Evolutionary conservation across 2,797 vertebrate genomes (phyloP).

Genomic region (Discoglossus pictus): DNA sequence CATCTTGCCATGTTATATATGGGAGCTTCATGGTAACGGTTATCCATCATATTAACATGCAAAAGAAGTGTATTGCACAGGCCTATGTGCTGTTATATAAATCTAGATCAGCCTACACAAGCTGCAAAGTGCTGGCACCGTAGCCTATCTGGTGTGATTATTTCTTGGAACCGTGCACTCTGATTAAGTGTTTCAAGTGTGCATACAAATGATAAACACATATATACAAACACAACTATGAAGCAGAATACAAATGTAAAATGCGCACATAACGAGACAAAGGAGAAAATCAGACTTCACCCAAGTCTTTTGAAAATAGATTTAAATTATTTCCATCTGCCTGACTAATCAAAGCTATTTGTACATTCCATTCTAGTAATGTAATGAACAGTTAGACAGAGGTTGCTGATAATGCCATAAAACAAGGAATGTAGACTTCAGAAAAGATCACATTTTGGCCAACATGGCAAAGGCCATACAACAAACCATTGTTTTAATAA

Average conservation of each 20-base stretch:
- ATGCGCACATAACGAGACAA: not conserved
- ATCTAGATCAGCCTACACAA: slow-evolving; percentile 6
- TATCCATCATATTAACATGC: not conserved
- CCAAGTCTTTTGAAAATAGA: not conserved
- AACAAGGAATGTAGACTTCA: not conserved
- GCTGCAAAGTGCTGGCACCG: not conserved
- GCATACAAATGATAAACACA: slow-evolving; percentile 5
- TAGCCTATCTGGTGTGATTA: slow-evolving; percentile 8
- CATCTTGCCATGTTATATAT: not conserved
- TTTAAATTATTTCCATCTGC: slow-evolving; percentile 26
- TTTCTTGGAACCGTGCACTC: slow-evolving; percentile 6
- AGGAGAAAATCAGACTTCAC: not conserved
- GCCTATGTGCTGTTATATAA: not conserved
- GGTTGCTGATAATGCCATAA: slow-evolving; percentile 20
- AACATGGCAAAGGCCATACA: too few species aligned
- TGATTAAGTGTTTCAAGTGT: slow-evolving; percentile 1
- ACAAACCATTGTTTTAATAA: too few species aligned
- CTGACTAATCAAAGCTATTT: slow-evolving; percentile 36
- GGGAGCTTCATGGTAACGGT: not conserved
- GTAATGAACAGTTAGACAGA: slow-evolving; percentile 17
- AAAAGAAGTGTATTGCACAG: not conserved
- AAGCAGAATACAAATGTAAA: slow-evolving; percentile 11
- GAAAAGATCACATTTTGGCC: too few species aligned
- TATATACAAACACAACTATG: slow-evolving; percentile 11
- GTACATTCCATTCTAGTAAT: slow-evolving; percentile 29